Evolutionary conservation across 1,140 invertebrate genomes (phyloP).

Genomic region (Trichoplusia ni): DNA sequence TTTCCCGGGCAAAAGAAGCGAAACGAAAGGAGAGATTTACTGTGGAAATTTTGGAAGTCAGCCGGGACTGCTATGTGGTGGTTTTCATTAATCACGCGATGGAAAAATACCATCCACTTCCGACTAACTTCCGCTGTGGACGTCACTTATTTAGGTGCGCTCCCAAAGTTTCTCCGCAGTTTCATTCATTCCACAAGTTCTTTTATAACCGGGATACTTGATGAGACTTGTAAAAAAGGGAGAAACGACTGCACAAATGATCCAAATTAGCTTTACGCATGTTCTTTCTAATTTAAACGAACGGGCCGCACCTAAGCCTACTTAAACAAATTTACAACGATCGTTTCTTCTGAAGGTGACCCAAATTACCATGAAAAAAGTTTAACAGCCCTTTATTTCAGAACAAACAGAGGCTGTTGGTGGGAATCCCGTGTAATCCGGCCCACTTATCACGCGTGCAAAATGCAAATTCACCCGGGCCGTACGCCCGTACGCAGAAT

Average conservation of each 20-base stretch:
- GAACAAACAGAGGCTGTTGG: conserved; percentile 78
- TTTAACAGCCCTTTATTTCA: conserved; percentile 81
- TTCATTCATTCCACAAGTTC: conserved; percentile 18
- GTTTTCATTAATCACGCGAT: conserved; percentile 72
- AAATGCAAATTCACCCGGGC: conserved; percentile 76
- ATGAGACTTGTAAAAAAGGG: conserved; percentile 24
- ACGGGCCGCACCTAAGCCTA: conserved; percentile 63
- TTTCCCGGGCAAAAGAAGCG: conserved; percentile 72
- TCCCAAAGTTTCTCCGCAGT: conserved; percentile 34
- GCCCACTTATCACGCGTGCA: conserved; percentile 80
- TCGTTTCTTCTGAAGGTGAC: conserved; percentile 75
- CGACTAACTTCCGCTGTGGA: conserved; percentile 50
- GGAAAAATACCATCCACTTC: conserved; percentile 66
- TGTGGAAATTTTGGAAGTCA: conserved; percentile 79
- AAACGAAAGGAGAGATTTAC: conserved; percentile 74
- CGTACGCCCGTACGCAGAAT: conserved; percentile 70
- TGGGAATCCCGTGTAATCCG: conserved; percentile 78
- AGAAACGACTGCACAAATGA: conserved; percentile 1
- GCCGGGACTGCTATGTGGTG: conserved; percentile 67
- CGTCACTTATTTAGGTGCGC: conserved; percentile 41
- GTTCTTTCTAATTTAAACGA: conserved; percentile 61
- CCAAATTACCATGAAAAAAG: conserved; percentile 81
- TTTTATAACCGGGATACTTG: conserved; percentile 21
- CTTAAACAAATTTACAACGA: conserved; percentile 78
- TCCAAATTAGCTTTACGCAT: conserved; percentile 46